Conservation (phyloP, 2,113 vertebrate species). For the Ardeotis arabs region DNA sequence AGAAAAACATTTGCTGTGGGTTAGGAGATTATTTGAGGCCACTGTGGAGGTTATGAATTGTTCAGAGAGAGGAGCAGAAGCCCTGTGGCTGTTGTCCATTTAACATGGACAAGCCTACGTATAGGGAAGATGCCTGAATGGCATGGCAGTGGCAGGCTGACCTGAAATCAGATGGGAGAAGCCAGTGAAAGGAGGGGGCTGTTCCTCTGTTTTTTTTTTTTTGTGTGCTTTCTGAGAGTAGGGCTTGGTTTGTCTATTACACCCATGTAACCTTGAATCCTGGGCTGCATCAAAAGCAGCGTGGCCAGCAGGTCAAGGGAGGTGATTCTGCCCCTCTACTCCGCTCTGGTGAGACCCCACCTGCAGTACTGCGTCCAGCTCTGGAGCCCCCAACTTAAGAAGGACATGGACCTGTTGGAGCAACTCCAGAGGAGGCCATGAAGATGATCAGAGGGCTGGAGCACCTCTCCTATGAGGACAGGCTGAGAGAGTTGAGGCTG, state of each 20-base stretch:
- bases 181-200: neutral
- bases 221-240: neutral
- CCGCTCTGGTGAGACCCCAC: accelerated
- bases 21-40: neutral
- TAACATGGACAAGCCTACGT: neutral
- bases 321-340: neutral
- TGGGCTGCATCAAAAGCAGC: neutral
- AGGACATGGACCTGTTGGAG: accelerated
- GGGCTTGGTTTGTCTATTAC: neutral
- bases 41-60: neutral
- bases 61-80: neutral
- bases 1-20: neutral
- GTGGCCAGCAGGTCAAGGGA: neutral
- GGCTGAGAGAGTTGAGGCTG: neutral
- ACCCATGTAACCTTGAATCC: accelerated
- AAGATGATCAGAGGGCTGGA: neutral
- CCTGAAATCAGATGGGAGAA: neutral
- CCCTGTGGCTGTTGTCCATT: neutral
- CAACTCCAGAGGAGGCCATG: accelerated
- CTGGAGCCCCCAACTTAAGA: accelerated
- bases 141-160: neutral
- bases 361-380: neutral
- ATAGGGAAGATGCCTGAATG: neutral
- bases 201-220: neutral
- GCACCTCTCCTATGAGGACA: accelerated